These are phyloP conservation scores for Lichenostomus cassidix DNA, from an alignment of 2,113 vertebrate species.

Conservation along the genomic window DNA sequence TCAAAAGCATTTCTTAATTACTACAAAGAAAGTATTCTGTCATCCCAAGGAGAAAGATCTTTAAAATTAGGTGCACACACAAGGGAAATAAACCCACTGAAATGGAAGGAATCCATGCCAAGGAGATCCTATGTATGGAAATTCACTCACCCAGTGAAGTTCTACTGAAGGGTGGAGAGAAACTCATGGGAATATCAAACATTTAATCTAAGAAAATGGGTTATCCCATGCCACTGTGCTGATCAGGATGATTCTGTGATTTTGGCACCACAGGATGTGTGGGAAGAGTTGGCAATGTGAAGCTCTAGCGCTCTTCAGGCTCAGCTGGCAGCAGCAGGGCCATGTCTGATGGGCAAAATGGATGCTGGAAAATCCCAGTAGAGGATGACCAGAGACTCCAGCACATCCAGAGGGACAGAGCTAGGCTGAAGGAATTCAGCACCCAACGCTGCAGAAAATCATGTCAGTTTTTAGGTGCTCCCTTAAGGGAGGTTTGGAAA, in stretches of 20 bases:
- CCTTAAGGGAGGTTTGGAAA: neutral
- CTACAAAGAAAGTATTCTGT: neutral
- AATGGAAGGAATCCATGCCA: neutral
- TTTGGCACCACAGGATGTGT: neutral
- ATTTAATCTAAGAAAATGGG: neutral
- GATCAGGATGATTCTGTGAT: neutral
- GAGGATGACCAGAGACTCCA: neutral
- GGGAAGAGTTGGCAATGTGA: neutral
- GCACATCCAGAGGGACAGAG: neutral
- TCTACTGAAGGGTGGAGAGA: neutral
- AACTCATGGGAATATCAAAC: neutral
- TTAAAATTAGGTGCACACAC: neutral
- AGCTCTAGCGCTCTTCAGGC: neutral
- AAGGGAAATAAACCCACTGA: constrained; percentile 1
- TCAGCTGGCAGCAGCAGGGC: neutral
- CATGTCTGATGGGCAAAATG: neutral
- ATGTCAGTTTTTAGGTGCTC: neutral
- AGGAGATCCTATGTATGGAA: neutral
- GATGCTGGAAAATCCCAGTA: neutral
- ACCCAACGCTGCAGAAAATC: neutral
- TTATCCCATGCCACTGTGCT: neutral
- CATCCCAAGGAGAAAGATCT: neutral
- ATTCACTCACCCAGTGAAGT: neutral
- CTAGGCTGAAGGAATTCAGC: neutral
- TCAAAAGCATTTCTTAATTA: neutral